Percentiles rank a stretch among this genome's conserved stretches.
phyloP scores from a whole-genome alignment of 2,888 invertebrate genomes.

The Tenthredo notha region DNA sequence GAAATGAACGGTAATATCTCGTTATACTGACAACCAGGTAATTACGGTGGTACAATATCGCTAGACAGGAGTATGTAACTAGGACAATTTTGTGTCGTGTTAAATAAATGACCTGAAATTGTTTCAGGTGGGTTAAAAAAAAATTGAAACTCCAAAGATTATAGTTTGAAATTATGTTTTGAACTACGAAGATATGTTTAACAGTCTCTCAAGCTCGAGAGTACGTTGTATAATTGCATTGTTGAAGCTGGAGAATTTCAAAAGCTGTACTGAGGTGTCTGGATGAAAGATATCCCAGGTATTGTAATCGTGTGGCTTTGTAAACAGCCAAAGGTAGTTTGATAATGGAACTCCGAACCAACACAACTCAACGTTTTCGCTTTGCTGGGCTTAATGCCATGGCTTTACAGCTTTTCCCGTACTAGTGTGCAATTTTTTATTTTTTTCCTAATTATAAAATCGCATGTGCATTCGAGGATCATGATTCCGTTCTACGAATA shows the following conservation, averaged over 20 bases:
- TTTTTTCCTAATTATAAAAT: background rate
- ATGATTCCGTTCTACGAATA: background rate
- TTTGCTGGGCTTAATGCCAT: background rate
- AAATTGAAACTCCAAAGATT: background rate
- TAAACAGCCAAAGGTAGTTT: background rate
- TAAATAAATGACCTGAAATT: background rate
- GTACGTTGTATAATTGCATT: background rate
- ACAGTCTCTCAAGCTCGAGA: background rate
- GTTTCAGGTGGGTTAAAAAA: background rate
- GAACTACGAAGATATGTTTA: background rate
- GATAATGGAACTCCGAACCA: background rate
- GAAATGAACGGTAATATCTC: background rate
- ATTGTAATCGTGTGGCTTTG: background rate
- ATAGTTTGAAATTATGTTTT: background rate
- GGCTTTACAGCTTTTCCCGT: background rate
- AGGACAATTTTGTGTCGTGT: background rate
- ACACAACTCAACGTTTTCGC: background rate
- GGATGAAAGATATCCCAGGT: conserved; percentile 1
- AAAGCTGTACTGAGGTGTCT: background rate
- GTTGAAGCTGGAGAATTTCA: background rate
- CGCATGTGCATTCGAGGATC: background rate
- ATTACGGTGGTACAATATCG: background rate
- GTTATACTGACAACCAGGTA: background rate
- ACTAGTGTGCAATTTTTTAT: background rate
- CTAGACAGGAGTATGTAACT: background rate